Percentiles rank a stretch among this genome's conserved stretches.
phyloP scores from a whole-genome alignment of 2,888 invertebrate genomes.

The Phyllotreta cruciferae region DNA sequence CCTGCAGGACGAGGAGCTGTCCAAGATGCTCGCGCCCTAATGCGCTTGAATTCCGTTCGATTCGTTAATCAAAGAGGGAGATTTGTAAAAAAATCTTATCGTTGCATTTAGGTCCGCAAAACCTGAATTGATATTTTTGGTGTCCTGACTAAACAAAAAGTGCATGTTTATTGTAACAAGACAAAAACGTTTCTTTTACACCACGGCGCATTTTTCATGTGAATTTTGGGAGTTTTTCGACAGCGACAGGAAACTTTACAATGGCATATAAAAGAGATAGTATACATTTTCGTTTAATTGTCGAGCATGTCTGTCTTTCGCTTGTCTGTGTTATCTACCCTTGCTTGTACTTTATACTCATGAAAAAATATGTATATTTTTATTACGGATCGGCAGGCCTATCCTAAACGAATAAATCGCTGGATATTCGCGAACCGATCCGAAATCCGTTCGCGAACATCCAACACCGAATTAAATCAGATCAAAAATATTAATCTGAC shows the following conservation, averaged over 20 bases:
- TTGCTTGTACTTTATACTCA: conserved; percentile 16
- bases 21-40: conserved; percentile 95
- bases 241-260: conserved; percentile 13
- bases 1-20: conserved; percentile 93
- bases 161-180: background rate
- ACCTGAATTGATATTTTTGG: conserved; percentile 23
- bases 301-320: conserved; percentile 30
- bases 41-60: conserved; percentile 46
- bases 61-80: background rate
- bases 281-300: conserved; percentile 22
- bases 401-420: background rate
- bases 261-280: conserved; percentile 31
- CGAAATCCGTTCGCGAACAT: background rate
- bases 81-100: conserved; percentile 17
- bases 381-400: conserved; percentile 37
- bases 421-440: background rate
- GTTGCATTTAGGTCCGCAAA: conserved; percentile 26
- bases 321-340: conserved; percentile 30
- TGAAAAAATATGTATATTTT: conserved; percentile 25
- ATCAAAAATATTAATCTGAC: conserved; percentile 7
- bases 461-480: background rate
- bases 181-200: conserved; percentile 14
- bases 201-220: conserved; percentile 34
- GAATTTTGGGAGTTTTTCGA: conserved; percentile 26
- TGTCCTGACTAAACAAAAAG: conserved; percentile 19